Percentiles rank a stretch among this genome's conserved stretches.
Conservation (phyloP, 2,113 vertebrate species). For the Laterallus jamaicensis region DNA sequence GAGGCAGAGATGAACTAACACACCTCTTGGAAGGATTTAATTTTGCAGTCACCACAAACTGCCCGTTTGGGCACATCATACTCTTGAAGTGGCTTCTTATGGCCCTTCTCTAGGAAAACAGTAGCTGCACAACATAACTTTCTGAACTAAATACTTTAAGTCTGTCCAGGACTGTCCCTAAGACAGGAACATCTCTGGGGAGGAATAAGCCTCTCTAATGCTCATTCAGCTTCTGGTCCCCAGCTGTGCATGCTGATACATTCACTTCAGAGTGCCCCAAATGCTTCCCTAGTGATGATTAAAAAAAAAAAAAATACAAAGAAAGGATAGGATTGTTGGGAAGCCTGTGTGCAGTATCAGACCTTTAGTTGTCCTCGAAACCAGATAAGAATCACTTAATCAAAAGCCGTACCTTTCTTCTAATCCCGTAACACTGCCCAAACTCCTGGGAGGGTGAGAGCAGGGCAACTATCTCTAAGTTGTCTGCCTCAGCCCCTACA, state of each 20-base stretch:
- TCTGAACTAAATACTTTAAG: background rate
- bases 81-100: background rate
- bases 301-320: background rate
- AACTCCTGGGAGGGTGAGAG: background rate
- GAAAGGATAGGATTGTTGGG: background rate
- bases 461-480: background rate
- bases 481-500: background rate
- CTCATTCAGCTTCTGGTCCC: background rate
- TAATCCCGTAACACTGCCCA: background rate
- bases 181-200: background rate
- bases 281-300: background rate
- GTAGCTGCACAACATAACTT: background rate
- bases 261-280: background rate
- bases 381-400: background rate
- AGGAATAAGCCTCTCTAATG: background rate
- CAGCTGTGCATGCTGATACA: fast-evolving
- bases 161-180: background rate
- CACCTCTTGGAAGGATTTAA: background rate
- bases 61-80: background rate
- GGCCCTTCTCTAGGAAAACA: background rate
- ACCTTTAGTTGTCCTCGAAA: background rate
- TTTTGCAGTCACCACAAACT: background rate
- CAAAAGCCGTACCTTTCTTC: background rate
- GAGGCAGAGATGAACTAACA: background rate
- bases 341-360: background rate